A percentile compares a stretch with the other conserved stretches of the same genome.
Evolutionary conservation across 30 jellyfish, hydroid and myxozoan species (phyloP).

Genomic region (Turritopsis dohrnii): DNA sequence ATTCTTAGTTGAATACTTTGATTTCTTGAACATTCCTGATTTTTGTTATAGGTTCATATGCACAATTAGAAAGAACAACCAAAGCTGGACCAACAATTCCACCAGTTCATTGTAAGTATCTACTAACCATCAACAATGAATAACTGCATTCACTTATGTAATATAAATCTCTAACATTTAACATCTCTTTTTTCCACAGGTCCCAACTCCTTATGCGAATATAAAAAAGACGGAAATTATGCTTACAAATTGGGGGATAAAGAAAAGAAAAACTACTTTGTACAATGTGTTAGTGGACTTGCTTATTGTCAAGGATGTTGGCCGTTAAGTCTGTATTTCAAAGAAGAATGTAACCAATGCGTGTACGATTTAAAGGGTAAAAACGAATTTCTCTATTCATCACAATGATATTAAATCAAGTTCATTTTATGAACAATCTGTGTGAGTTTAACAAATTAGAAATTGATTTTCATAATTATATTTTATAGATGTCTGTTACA

Average conservation of each 20-base stretch:
- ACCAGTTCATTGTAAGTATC: not conserved
- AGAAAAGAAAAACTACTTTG: constrained; percentile 9
- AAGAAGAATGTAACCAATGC: constrained; percentile 26
- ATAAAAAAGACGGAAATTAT: constrained; percentile 22
- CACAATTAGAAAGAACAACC: not conserved
- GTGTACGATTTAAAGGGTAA: constrained; percentile 11
- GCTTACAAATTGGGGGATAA: not conserved
- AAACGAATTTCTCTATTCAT: not conserved
- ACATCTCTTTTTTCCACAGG: not conserved
- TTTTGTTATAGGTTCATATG: not conserved
- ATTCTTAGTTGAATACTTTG: no score
- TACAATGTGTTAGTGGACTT: constrained; percentile 15
- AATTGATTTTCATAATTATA: not conserved
- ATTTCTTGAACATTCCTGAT: not conserved
- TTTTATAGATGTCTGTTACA: not conserved
- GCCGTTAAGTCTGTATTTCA: constrained; percentile 18
- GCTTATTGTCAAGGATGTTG: constrained; percentile 36
- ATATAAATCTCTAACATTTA: no score
- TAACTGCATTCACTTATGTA: no score
- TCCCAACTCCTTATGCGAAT: constrained; percentile 5
- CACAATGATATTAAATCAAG: not conserved
- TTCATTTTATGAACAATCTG: no score
- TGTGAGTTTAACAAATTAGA: no score
- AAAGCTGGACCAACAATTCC: constrained; percentile 10
- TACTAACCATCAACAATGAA: not conserved